These are phyloP conservation scores for Acanthochromis polyacanthus DNA, from an alignment of 2,113 vertebrate genomes.

Conservation along the genomic window DNA sequence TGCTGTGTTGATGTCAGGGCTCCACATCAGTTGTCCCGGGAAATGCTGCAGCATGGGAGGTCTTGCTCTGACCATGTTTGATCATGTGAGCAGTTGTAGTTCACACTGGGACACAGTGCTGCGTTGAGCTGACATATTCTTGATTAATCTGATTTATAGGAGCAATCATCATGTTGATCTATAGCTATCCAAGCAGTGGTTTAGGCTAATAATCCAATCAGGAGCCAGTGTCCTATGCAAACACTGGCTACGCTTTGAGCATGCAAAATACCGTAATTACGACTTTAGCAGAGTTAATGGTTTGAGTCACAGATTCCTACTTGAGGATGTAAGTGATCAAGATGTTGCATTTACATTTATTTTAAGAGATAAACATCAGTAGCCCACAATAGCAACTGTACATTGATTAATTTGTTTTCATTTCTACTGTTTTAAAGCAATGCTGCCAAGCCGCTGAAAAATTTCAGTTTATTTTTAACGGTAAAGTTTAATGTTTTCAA, in stretches of 20 bases:
- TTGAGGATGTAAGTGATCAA: slow-evolving; percentile 29
- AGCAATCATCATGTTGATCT: slow-evolving; percentile 67
- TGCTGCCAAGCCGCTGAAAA: no score
- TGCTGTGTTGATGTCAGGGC: slow-evolving; percentile 65
- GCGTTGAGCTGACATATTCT: slow-evolving; percentile 43
- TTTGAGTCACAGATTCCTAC: slow-evolving; percentile 37
- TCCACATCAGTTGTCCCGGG: slow-evolving; percentile 45
- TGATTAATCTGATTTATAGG: slow-evolving; percentile 74
- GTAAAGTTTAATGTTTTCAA: no score
- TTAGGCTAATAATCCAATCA: slow-evolving; percentile 64
- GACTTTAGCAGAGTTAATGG: slow-evolving; percentile 13
- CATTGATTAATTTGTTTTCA: neutral
- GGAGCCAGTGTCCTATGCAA: slow-evolving; percentile 51
- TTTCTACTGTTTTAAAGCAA: neutral
- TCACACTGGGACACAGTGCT: slow-evolving; percentile 47
- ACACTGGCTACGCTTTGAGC: slow-evolving; percentile 26
- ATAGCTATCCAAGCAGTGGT: slow-evolving; percentile 49
- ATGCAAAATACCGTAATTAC: slow-evolving; percentile 40
- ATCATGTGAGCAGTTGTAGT: slow-evolving; percentile 53
- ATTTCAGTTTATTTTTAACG: no score
- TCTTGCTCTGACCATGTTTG: slow-evolving; percentile 46
- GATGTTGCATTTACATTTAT: no score
- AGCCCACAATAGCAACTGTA: slow-evolving; percentile 1
- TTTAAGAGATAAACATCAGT: slow-evolving; percentile 2
- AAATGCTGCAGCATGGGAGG: slow-evolving; percentile 67